Evolutionary conservation across 2,888 invertebrate genomes (phyloP), one percentile per base, ranked within the genome.

Genomic region (Yponomeuta evonymella): DNA sequence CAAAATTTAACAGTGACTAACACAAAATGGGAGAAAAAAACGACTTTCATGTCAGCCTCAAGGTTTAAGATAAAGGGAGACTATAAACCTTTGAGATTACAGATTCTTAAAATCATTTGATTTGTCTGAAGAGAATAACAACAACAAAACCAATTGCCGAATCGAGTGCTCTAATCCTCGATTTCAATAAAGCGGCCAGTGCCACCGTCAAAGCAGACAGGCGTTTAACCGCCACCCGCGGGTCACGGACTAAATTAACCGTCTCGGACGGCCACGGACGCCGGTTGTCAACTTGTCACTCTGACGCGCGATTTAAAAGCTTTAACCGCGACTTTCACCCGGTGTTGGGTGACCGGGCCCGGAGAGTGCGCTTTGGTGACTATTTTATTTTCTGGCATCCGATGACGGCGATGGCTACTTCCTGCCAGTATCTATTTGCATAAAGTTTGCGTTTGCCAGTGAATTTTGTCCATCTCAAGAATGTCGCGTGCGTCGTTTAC

Each of bases 211-310:
- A 23, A 43, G 15, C 51, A 65, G 70, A 71, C 36, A 69, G 67
- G 58, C 70, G 65, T 70, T 72, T 69, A 70, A 70, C 65, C 62
- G 69, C 72, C 72, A 72, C 72, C 71, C 72, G 70, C 72, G 65
- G 70, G n/a, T 58, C 77, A 72, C 74, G 72, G 76, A 74, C 85
- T 83, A 86, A 89, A 90, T 89, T 88, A 89, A 85, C 89, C 89
- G 87, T 89, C 83, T 86, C 88, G 79, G 81, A 85, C 81, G 33
- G 3, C 79, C 80, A 76, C 87, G 88, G 88, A 88, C 89, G 87
- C 12, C 83, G 79, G 82, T 79, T 85, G 89, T 90, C 90, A 88
- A 81, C 84, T 83, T 88, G 89, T 88, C 89, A 88, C 83, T 81
- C 65, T 36, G 62, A 30, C n/a, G 8, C 58, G 71, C 23, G 69